Conservation (phyloP, 2,888 invertebrate species). For the Trissoscelio sp. region DNA sequence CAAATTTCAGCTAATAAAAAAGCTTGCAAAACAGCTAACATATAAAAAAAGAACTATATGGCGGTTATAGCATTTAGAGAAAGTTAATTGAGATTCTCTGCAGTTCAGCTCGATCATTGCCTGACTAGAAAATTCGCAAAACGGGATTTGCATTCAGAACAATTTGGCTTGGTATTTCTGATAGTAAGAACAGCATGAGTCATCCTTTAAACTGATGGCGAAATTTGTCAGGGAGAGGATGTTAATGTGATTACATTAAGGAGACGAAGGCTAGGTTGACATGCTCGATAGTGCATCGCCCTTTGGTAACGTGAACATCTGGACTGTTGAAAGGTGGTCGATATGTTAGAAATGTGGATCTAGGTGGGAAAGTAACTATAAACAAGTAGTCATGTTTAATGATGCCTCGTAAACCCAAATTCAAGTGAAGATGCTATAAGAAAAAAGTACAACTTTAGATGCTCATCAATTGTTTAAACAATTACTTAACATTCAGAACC, state of each 20-base stretch:
- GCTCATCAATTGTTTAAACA: too few relatives aligned
- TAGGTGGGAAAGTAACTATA: neutral
- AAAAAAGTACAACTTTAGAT: too few relatives aligned
- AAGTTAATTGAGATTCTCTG: slow-evolving; percentile 51
- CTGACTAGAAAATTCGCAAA: slow-evolving; percentile 8
- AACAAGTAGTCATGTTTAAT: neutral
- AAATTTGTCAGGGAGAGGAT: slow-evolving; percentile 19
- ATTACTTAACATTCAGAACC: too few relatives aligned
- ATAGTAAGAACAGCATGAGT: slow-evolving; percentile 8
- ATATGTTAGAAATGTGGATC: slow-evolving; percentile 16
- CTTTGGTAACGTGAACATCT: slow-evolving; percentile 15
- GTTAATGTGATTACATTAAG: slow-evolving; percentile 18
- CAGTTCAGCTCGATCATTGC: slow-evolving; percentile 13
- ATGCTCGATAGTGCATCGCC: slow-evolving; percentile 25
- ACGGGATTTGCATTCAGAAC: slow-evolving; percentile 19
- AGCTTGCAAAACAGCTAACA: neutral
- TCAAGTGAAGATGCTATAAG: neutral
- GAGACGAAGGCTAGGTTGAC: slow-evolving; percentile 12
- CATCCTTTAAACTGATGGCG: slow-evolving; percentile 1
- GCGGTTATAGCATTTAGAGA: slow-evolving; percentile 32
- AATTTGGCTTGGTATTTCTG: neutral
- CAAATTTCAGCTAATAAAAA: neutral
- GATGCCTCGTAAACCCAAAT: slow-evolving; percentile 21
- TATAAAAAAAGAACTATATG: slow-evolving; percentile 19
- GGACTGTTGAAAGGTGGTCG: slow-evolving; percentile 21